These are phyloP conservation scores for Hyphantria cunea DNA, from an alignment of 1,140 invertebrate species.

Conservation along the genomic window DNA sequence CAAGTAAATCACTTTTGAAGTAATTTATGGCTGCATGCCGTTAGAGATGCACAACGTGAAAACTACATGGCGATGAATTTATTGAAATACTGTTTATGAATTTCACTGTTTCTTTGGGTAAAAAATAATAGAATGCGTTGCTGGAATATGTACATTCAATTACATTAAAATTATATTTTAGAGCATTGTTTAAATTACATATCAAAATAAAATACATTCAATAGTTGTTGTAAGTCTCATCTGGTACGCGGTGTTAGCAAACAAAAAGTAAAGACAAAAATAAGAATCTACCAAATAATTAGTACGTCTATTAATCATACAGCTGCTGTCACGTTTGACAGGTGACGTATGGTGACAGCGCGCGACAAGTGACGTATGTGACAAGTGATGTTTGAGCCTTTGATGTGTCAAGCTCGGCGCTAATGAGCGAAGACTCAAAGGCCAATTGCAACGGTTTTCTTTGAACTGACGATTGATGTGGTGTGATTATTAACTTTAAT, in stretches of 20 bases:
- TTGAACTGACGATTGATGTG: constrained; percentile 31
- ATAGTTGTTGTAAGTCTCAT: constrained; percentile 10
- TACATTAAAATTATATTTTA: too few species aligned
- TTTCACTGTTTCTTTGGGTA: too few species aligned
- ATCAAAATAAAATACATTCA: too few species aligned
- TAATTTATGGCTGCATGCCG: constrained; percentile 58
- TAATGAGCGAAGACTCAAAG: constrained; percentile 54
- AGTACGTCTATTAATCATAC: constrained; percentile 53
- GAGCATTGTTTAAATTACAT: too few species aligned
- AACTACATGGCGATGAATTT: constrained; percentile 37
- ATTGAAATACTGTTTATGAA: constrained; percentile 8
- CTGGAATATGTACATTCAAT: too few species aligned
- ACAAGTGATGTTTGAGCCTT: constrained; percentile 49
- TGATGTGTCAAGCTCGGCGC: constrained; percentile 60
- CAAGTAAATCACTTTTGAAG: constrained; percentile 72
- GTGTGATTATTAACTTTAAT: constrained; percentile 34
- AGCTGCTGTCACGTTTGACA: constrained; percentile 41
- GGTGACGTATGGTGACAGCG: constrained; percentile 33
- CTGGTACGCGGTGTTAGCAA: too few species aligned
- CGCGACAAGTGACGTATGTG: constrained; percentile 40
- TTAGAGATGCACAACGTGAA: constrained; percentile 43
- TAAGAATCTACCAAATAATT: constrained; percentile 52
- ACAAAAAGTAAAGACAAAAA: constrained; percentile 39
- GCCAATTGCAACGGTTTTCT: constrained; percentile 33
- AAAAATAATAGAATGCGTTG: too few species aligned